Evolutionary conservation across 2,113 vertebrate genomes (phyloP), one percentile per base, ranked within the genome.

Genomic region (Archocentrus centrarchus): DNA sequence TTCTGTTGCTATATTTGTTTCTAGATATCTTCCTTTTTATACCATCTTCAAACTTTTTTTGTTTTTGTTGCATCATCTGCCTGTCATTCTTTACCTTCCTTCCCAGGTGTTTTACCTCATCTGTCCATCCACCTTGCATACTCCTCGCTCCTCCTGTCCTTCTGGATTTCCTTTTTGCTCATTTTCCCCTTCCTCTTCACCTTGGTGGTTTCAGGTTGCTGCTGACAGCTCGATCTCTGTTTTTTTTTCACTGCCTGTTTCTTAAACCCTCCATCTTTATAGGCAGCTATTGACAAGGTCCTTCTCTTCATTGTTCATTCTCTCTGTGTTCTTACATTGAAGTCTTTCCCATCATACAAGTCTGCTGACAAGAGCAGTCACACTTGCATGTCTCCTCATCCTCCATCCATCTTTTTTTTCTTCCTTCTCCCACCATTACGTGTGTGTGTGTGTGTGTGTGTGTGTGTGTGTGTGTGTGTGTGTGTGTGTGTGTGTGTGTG

Each of bases 291-390:
- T 77, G 84, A 79, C 70, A 14, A 17, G 66, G 27, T 58, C 55
- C 30, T 58, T 59, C 44, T 80, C 62, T 44, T 73, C 53, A 63
- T 59, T 73, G 32, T 76, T 59, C 27, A 62, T 20, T 8, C 24
- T 22, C 53, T 61, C 75, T 58, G 55, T 75, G 59, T 75, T 88
- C 66, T 64, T 55, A 60, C 58, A 27, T 11, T 78, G 62, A 83
- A 78, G 47, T 57, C 22, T 83, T 82, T 79, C 73, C 30, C 59
- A 61, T 75, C 73, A 80, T 70, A 81, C 59, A 79, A 53, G 11
- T 81, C 66, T 18, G 22, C 82, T 58, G 79, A 90, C 78, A 84
- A 73, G 63, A 77, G 37, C 60, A 62, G 41, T 86, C 76, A 83
- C 82, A 83, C 80, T 79, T 85, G 63, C 35, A n/a, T 76, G 17